Conservation (phyloP, 1,140 invertebrate species). For the Drosophila pandora region DNA sequence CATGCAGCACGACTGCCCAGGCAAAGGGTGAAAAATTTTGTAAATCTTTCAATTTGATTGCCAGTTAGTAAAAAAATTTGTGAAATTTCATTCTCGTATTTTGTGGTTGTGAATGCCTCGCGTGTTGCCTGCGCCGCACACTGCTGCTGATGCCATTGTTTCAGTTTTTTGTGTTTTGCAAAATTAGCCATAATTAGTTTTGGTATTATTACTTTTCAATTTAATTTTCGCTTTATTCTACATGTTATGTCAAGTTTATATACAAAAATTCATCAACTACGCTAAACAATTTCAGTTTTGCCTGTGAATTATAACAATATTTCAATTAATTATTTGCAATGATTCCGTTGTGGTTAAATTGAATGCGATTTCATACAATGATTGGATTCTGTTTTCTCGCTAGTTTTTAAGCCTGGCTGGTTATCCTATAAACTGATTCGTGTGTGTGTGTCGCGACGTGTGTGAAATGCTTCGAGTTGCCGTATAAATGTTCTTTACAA, state of each 20-base stretch:
- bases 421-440: slow-evolving; percentile 47
- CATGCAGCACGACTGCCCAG: slow-evolving; percentile 47
- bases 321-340: slow-evolving; percentile 66
- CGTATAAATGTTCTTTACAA: slow-evolving; percentile 69
- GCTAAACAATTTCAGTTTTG: slow-evolving; percentile 79
- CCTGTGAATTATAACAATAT: slow-evolving; percentile 74
- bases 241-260: slow-evolving; percentile 78
- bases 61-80: slow-evolving; percentile 63
- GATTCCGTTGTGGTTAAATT: slow-evolving; percentile 65
- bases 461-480: slow-evolving; percentile 56
- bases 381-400: slow-evolving; percentile 44
- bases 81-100: slow-evolving; percentile 29
- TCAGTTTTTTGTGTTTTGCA: slow-evolving; percentile 7
- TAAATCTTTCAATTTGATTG: slow-evolving; percentile 78
- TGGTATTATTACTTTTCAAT: slow-evolving; percentile 54
- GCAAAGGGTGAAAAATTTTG: slow-evolving; percentile 73
- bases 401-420: slow-evolving; percentile 28
- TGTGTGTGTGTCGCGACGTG: slow-evolving; percentile 35
- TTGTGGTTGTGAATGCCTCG: slow-evolving; percentile 16
- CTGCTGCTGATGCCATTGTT: slow-evolving; percentile 13
- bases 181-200: slow-evolving; percentile 31
- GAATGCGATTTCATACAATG: slow-evolving; percentile 80
- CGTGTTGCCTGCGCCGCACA: slow-evolving; percentile 35
- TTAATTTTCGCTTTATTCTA: slow-evolving; percentile 70
- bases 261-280: slow-evolving; percentile 79